Percentiles rank a stretch among this genome's conserved stretches.
Conservation (phyloP, 2,888 invertebrate species). For the Tachystola acroxantha region DNA sequence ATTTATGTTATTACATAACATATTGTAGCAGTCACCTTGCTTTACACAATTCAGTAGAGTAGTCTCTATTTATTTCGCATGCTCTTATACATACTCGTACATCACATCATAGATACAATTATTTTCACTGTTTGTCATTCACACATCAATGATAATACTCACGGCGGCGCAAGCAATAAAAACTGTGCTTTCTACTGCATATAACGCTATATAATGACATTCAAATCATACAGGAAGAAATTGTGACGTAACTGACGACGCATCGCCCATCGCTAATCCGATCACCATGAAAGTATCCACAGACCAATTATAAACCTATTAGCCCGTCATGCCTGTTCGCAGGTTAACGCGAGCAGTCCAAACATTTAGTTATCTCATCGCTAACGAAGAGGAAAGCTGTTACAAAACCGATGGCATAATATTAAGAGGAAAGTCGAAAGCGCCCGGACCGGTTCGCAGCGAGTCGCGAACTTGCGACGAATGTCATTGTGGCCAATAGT, state of each 20-base stretch:
- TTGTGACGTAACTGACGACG: too few relatives aligned
- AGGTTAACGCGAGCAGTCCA: slow-evolving; percentile 23
- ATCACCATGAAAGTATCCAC: neutral
- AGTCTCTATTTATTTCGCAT: too few relatives aligned
- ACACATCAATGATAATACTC: too few relatives aligned
- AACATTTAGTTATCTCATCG: slow-evolving; percentile 57
- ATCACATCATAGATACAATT: too few relatives aligned
- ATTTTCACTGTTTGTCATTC: too few relatives aligned
- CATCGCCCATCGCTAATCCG: neutral
- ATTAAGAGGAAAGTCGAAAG: slow-evolving; percentile 67
- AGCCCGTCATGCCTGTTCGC: slow-evolving; percentile 11
- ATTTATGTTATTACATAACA: too few relatives aligned
- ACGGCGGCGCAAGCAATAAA: too few relatives aligned
- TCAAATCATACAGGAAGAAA: neutral
- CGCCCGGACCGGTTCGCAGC: slow-evolving; percentile 45
- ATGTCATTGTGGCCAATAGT: slow-evolving; percentile 23
- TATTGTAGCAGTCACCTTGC: too few relatives aligned
- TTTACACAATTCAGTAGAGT: too few relatives aligned
- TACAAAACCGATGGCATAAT: slow-evolving; percentile 61
- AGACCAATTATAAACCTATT: slow-evolving; percentile 2
- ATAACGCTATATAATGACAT: too few relatives aligned
- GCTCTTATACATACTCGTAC: too few relatives aligned
- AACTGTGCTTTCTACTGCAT: too few relatives aligned
- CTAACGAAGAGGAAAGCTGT: slow-evolving; percentile 57
- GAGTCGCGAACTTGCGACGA: slow-evolving; percentile 33